Evolutionary conservation across 2,797 vertebrate genomes (phyloP).

Genomic region (Spatula clypeata): DNA sequence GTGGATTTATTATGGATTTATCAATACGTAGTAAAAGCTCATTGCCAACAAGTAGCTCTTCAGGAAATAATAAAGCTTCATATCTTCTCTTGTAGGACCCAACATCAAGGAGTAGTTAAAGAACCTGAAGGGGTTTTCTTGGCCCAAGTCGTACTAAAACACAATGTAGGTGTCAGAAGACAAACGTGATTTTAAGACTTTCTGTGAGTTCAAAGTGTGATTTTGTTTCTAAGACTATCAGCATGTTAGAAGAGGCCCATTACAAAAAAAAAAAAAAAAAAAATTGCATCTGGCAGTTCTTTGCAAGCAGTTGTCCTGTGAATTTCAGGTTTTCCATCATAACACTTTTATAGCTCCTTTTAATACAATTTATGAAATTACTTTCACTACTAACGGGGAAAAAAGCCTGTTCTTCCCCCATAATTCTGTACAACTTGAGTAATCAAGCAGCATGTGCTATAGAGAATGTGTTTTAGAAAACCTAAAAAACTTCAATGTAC

Average conservation of each 20-base stretch:
- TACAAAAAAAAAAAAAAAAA: too few species aligned
- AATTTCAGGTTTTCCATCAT: background rate
- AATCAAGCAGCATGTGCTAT: background rate
- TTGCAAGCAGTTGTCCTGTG: background rate
- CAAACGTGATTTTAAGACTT: background rate
- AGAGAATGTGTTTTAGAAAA: background rate
- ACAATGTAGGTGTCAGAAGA: fast-evolving
- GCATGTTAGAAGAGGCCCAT: background rate
- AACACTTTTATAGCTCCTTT: background rate
- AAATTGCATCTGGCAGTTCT: background rate
- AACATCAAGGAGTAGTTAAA: background rate
- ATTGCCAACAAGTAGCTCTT: fast-evolving
- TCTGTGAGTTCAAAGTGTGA: background rate
- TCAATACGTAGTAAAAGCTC: background rate
- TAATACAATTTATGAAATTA: background rate
- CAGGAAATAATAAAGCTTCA: background rate
- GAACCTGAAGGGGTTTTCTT: background rate
- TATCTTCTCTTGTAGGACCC: background rate
- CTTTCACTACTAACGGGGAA: background rate
- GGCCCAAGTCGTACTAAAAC: background rate
- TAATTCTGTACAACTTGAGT: background rate
- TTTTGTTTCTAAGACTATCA: background rate
- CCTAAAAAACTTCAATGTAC: background rate
- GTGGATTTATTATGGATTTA: background rate
- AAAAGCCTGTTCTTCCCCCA: background rate